Percentiles rank a stretch among this genome's conserved stretches.
phyloP scores from a whole-genome alignment of 2,797 vertebrate genomes.

The Lates japonicus region DNA sequence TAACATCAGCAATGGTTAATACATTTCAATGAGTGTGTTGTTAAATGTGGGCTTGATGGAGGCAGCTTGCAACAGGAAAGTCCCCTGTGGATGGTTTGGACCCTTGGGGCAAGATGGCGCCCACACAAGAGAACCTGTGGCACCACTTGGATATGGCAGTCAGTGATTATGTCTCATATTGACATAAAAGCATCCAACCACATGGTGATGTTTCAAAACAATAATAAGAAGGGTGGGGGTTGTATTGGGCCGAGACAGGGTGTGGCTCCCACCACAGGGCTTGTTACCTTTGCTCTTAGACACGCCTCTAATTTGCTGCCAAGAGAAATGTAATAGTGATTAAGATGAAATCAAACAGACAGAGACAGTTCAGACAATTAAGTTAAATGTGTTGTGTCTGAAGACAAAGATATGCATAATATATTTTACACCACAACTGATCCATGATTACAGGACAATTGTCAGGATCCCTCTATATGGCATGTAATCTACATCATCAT shows the following conservation, averaged over 20 bases:
- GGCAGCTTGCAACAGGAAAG: slow-evolving; percentile 58
- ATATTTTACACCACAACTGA: slow-evolving; percentile 56
- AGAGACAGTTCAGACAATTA: slow-evolving; percentile 70
- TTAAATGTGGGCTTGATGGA: slow-evolving; percentile 46
- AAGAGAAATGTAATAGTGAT: slow-evolving; percentile 69
- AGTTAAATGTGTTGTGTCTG: slow-evolving; percentile 74
- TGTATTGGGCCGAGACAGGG: slow-evolving; percentile 62
- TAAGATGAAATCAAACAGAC: slow-evolving; percentile 69
- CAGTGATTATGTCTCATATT: slow-evolving; percentile 67
- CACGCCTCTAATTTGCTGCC: slow-evolving; percentile 68
- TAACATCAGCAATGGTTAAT: slow-evolving; percentile 49
- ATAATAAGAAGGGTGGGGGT: slow-evolving; percentile 64
- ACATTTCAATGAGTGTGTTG: slow-evolving; percentile 46
- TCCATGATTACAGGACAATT: slow-evolving; percentile 33
- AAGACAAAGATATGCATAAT: slow-evolving; percentile 36
- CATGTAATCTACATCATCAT: background rate
- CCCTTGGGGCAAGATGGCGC: slow-evolving; percentile 59
- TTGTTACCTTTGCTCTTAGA: slow-evolving; percentile 69
- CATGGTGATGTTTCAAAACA: slow-evolving; percentile 64
- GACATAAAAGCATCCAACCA: slow-evolving; percentile 56
- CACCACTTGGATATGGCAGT: slow-evolving; percentile 61
- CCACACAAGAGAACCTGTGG: slow-evolving; percentile 61
- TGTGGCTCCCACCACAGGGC: slow-evolving; percentile 56
- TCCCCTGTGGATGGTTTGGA: slow-evolving; percentile 48
- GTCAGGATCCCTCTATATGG: background rate